phyloP scores from a whole-genome alignment of 1,140 invertebrate genomes.

The Camponotus floridanus region DNA sequence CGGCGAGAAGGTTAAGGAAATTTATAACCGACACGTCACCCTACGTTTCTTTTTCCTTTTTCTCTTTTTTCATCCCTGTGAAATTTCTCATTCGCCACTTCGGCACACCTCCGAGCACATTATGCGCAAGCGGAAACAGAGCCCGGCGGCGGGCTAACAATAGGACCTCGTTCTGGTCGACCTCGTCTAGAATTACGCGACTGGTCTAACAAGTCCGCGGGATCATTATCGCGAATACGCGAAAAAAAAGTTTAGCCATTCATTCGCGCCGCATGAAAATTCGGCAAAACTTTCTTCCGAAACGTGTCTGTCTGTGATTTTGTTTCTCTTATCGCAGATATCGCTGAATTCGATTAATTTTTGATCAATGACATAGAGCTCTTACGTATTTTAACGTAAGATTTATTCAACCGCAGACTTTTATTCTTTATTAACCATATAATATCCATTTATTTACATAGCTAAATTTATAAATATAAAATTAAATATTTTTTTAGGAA shows the following conservation, averaged over 20 bases:
- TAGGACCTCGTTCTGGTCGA: conserved; percentile 22
- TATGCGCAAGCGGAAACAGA: conserved; percentile 39
- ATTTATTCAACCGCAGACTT: background rate
- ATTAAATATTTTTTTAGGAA: conserved; percentile 13
- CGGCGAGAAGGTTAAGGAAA: conserved; percentile 58
- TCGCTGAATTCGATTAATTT: background rate
- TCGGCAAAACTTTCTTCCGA: background rate
- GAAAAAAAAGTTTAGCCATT: background rate
- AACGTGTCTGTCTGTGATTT: background rate
- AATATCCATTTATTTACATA: background rate
- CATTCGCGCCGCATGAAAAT: background rate
- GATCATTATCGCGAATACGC: conserved; percentile 17
- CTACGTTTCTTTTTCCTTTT: background rate
- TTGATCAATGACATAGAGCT: background rate
- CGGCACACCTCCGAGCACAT: conserved; percentile 29
- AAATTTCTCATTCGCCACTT: conserved; percentile 62
- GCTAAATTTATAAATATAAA: background rate
- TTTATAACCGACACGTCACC: conserved; percentile 53
- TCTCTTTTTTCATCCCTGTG: conserved; percentile 14
- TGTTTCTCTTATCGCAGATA: background rate
- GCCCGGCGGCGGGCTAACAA: conserved; percentile 39
- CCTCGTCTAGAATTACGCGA: conserved; percentile 37
- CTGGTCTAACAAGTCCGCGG: conserved; percentile 38
- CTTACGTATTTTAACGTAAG: too few species aligned
- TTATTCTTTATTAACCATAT: background rate